Evolutionary conservation across 2,888 invertebrate species (phyloP).

Genomic region (Limnephilus marmoratus): DNA sequence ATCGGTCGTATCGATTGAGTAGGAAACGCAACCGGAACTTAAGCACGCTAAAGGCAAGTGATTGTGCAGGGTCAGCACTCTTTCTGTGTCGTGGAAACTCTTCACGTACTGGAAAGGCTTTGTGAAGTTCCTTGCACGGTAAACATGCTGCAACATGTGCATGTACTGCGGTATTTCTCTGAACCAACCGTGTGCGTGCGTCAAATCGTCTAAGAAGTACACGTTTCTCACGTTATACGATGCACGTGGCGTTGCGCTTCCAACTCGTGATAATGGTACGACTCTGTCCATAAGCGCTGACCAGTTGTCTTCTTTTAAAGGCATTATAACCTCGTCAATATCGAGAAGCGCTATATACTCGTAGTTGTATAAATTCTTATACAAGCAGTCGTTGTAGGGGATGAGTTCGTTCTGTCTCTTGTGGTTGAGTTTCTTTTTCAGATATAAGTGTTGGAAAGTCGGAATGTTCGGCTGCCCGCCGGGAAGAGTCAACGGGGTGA

Average conservation of each 20-base stretch:
- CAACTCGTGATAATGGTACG: conserved; percentile 82
- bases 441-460: conserved; percentile 91
- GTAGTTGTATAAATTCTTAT: conserved; percentile 93
- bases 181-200: conserved; percentile 88
- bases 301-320: conserved; percentile 86
- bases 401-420: conserved; percentile 96
- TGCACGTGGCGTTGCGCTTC: conserved; percentile 81
- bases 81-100: conserved; percentile 94
- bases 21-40: conserved; percentile 90
- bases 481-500: conserved; percentile 89
- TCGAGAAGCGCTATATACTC: conserved; percentile 94
- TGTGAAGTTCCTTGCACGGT: conserved; percentile 92
- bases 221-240: conserved; percentile 94
- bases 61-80: conserved; percentile 93
- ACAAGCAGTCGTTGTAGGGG: conserved; percentile 97
- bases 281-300: conserved; percentile 85
- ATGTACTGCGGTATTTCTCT: conserved; percentile 89
- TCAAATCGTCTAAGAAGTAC: conserved; percentile 93
- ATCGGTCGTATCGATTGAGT: conserved; percentile 87
- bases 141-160: conserved; percentile 96
- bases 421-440: conserved; percentile 93
- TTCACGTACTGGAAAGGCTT: conserved; percentile 96
- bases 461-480: conserved; percentile 94
- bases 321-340: conserved; percentile 97
- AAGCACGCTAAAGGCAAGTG: conserved; percentile 94